phyloP scores from a whole-genome alignment of 2,888 invertebrate genomes.

The Aphidius colemani region DNA sequence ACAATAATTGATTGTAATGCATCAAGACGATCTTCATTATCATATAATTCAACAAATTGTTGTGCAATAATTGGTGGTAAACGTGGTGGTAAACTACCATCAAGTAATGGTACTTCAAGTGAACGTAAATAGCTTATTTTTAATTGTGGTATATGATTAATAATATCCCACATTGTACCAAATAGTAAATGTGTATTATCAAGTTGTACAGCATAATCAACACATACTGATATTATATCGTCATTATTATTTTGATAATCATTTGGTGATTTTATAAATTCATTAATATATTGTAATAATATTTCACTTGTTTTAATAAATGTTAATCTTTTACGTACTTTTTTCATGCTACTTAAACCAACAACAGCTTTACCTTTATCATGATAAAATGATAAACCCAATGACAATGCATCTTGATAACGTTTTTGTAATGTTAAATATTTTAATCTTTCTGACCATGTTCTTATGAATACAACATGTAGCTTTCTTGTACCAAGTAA shows the following conservation, averaged over 20 bases:
- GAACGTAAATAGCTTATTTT: conserved; percentile 70
- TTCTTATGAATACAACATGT: conserved; percentile 63
- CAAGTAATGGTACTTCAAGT: conserved; percentile 67
- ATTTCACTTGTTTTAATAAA: conserved; percentile 59
- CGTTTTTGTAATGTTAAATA: conserved; percentile 65
- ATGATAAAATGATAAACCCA: conserved; percentile 67
- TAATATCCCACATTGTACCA: conserved; percentile 64
- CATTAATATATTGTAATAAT: conserved; percentile 56
- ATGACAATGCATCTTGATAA: conserved; percentile 65
- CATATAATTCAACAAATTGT: conserved; percentile 70
- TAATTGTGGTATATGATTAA: conserved; percentile 65
- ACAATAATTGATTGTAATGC: conserved; percentile 74
- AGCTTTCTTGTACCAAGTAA: conserved; percentile 71
- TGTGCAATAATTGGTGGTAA: conserved; percentile 68
- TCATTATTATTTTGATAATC: conserved; percentile 46
- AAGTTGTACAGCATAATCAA: conserved; percentile 56
- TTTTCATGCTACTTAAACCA: conserved; percentile 63
- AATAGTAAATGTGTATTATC: conserved; percentile 61
- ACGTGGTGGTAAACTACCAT: conserved; percentile 63
- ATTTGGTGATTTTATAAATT: conserved; percentile 38
- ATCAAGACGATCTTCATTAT: conserved; percentile 68
- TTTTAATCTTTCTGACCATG: conserved; percentile 71
- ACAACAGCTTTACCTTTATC: conserved; percentile 68
- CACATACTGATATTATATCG: conserved; percentile 53
- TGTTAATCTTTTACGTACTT: conserved; percentile 59